Evolutionary conservation across 2,888 invertebrate genomes (phyloP), one percentile per base, ranked within the genome.

Genomic region (Polylopha cassiicola): DNA sequence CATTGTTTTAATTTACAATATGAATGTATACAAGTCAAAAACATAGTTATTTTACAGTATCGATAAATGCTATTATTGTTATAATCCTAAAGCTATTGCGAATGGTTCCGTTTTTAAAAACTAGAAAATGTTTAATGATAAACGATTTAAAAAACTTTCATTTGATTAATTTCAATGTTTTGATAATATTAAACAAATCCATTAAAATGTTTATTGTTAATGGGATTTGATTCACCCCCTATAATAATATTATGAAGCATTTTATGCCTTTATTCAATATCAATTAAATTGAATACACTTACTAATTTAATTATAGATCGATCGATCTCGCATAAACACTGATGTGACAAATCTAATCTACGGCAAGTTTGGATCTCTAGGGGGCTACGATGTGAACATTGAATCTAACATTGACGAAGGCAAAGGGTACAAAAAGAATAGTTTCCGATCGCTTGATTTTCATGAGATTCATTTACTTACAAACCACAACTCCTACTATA

Each of bases 11-110:
- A 64, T 80, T 77, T 78, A 81, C 75, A 80, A 66, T 76, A 74
- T 67, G 66, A 76, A 77, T 82, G 84, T 84, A 84, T 80, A 85
- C 81, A 84, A 78, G 78, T 81, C 84, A 79, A 85, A 84, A 85
- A 85, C 81, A 84, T 82, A 81, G 65, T 69, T 79, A 80, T 81
- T 64, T 80, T 82, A 82, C 73, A 81, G 61, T 73, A 73, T 68
- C 60, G 65, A 61, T 80, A 79, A 75, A 73, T 61, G 69, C 76
- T 82, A 82, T 78, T 80, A 79, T 81, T 81, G 79, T 81, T 77
- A 71, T 76, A 66, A 73, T 65, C 73, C 81, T 81, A 79, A 80
- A 80, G 73, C 81, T 82, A 81, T 72, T 62, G 69, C 72, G 72
- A 75, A 79, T 82, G 77, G 80, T 82, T 82, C 77, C 63, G 67